These are phyloP conservation scores for Apogon hyalosoma DNA, from an alignment of 2,797 vertebrate species.

Conservation along the genomic window DNA sequence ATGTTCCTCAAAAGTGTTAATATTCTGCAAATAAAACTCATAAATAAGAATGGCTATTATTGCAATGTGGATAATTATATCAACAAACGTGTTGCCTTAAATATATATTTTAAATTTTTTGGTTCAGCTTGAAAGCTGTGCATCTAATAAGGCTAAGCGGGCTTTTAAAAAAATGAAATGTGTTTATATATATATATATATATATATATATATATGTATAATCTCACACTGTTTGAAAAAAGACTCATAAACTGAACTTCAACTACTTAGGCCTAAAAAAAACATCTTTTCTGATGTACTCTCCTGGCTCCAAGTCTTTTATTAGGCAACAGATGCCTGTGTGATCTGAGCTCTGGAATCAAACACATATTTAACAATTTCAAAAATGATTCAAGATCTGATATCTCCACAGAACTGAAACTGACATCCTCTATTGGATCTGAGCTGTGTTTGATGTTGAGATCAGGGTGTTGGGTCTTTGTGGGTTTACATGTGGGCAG, in stretches of 20 bases:
- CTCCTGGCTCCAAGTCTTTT: slow-evolving; percentile 28
- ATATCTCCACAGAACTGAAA: slow-evolving; percentile 25
- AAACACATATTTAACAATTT: slow-evolving; percentile 53
- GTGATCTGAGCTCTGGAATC: slow-evolving; percentile 53
- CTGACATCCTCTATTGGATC: slow-evolving; percentile 17
- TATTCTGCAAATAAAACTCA: too few species aligned
- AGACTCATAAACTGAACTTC: slow-evolving; percentile 14
- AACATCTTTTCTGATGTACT: slow-evolving; percentile 19
- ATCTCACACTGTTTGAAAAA: slow-evolving; percentile 5
- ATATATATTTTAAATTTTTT: not conserved
- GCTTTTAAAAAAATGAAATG: slow-evolving; percentile 18
- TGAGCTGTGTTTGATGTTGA: slow-evolving; percentile 40
- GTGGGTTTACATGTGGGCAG: not conserved
- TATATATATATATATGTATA: too few species aligned
- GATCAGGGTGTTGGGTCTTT: not conserved
- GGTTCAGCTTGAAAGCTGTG: slow-evolving; percentile 5
- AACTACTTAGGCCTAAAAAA: slow-evolving; percentile 28
- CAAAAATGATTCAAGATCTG: slow-evolving; percentile 38
- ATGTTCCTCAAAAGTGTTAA: too few species aligned
- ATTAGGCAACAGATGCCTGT: slow-evolving; percentile 43
- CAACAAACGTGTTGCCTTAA: too few species aligned
- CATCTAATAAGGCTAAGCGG: slow-evolving; percentile 22
- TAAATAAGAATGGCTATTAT: too few species aligned
- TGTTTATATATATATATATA: too few species aligned
- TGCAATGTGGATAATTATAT: too few species aligned